Evolutionary conservation across 2,113 vertebrate species (phyloP).

Genomic region (Phocoena sinus): DNA sequence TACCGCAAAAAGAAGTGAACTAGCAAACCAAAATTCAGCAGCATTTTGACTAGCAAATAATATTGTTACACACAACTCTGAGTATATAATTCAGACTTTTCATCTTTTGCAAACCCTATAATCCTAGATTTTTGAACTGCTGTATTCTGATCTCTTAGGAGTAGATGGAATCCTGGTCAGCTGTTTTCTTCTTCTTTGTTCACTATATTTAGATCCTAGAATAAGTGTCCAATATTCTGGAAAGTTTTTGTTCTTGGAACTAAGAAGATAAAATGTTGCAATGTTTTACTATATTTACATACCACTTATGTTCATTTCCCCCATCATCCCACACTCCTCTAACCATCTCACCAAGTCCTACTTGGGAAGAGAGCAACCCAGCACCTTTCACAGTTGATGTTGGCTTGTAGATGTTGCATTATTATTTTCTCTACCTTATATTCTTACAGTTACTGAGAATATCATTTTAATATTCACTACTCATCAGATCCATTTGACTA

Average conservation of each 20-base stretch:
- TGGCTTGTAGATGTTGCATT: neutral
- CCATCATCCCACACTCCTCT: neutral
- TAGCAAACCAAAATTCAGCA: neutral
- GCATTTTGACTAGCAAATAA: constrained; percentile 13
- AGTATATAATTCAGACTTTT: neutral
- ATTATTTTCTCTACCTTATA: neutral
- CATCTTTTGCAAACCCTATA: neutral
- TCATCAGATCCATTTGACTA: neutral
- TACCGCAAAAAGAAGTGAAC: neutral
- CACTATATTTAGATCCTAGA: neutral
- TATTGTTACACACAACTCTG: neutral
- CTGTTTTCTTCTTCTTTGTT: neutral
- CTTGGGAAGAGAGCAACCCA: neutral
- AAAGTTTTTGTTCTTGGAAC: neutral
- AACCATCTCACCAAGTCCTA: neutral
- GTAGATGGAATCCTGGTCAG: neutral
- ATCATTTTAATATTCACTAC: neutral
- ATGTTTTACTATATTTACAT: neutral
- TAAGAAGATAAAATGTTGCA: neutral
- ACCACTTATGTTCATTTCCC: neutral
- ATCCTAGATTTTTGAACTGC: neutral
- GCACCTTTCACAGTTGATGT: neutral
- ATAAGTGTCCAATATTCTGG: neutral
- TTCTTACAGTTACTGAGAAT: neutral
- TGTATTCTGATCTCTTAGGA: neutral